A percentile compares a stretch with the other conserved stretches of the same genome.
phyloP scores from a whole-genome alignment of 2,888 invertebrate genomes.

The Chouioia cunea region DNA sequence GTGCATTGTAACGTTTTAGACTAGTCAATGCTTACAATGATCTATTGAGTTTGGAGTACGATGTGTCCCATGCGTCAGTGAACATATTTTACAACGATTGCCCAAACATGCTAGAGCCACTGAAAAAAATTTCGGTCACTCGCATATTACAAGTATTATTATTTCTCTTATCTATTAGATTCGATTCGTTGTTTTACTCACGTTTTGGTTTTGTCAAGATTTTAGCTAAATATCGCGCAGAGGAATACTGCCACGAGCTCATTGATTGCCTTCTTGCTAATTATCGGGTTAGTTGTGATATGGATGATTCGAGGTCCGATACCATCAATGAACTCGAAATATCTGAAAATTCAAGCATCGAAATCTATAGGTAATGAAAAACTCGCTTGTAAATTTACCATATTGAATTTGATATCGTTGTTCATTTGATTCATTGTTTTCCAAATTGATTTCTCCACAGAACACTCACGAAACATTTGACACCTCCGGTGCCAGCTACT shows the following conservation, averaged over 20 bases:
- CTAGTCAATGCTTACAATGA: conserved; percentile 76
- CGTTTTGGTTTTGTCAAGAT: conserved; percentile 64
- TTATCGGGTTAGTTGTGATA: conserved; percentile 73
- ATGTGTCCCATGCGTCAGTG: conserved; percentile 72
- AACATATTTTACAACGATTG: conserved; percentile 83
- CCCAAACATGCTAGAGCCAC: conserved; percentile 78
- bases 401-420: conserved; percentile 4
- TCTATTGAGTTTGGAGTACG: conserved; percentile 73
- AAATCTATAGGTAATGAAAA: conserved; percentile 75
- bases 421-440: background rate
- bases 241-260: conserved; percentile 79
- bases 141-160: conserved; percentile 78
- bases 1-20: conserved; percentile 67
- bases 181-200: background rate
- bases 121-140: conserved; percentile 80
- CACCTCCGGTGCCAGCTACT: conserved; percentile 71
- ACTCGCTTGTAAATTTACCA: background rate
- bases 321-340: conserved; percentile 67
- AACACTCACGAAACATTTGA: conserved; percentile 79
- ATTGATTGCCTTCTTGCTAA: conserved; percentile 78
- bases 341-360: conserved; percentile 78
- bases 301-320: conserved; percentile 66
- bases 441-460: conserved; percentile 63
- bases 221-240: conserved; percentile 77
- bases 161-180: background rate